These are phyloP conservation scores for Nysson spinosus DNA, from an alignment of 2,888 invertebrate species.

Conservation along the genomic window DNA sequence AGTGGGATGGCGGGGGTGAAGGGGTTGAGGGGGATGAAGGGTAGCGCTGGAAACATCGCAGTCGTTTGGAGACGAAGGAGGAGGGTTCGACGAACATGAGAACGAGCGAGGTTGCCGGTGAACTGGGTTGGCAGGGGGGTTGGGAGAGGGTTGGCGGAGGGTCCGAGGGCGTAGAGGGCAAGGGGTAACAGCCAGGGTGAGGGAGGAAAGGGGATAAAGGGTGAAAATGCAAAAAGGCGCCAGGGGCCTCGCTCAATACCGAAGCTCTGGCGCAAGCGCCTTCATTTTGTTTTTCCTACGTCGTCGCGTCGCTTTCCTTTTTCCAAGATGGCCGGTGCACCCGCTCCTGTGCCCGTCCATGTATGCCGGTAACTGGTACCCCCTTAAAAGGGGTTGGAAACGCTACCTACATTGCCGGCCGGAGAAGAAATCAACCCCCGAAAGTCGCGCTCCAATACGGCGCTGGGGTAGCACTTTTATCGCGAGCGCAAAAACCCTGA, in stretches of 20 bases:
- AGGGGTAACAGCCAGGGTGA: slow-evolving; percentile 36
- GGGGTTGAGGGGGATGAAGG: slow-evolving; percentile 46
- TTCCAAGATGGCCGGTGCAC: slow-evolving; percentile 75
- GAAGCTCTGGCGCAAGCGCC: slow-evolving; percentile 76
- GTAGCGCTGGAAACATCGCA: slow-evolving; percentile 44
- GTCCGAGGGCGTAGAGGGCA: slow-evolving; percentile 37
- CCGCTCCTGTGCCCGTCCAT: no score
- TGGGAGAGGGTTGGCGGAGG: slow-evolving; percentile 32
- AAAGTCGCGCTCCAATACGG: slow-evolving; percentile 59
- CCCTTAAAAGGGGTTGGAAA: slow-evolving; percentile 13
- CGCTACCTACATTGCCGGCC: slow-evolving; percentile 67
- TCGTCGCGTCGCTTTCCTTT: slow-evolving; percentile 70
- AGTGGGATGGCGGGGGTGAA: slow-evolving; percentile 44
- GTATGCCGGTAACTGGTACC: slow-evolving; percentile 55
- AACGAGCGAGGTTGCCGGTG: slow-evolving; percentile 48
- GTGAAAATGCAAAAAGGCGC: slow-evolving; percentile 75
- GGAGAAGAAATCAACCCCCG: slow-evolving; percentile 44
- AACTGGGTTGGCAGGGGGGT: slow-evolving; percentile 39
- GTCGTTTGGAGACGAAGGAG: slow-evolving; percentile 35
- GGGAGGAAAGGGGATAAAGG: slow-evolving; percentile 60
- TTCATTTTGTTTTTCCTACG: slow-evolving; percentile 77
- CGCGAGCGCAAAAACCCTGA: background rate
- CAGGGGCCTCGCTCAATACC: slow-evolving; percentile 76
- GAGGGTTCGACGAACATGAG: slow-evolving; percentile 38
- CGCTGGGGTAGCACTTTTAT: slow-evolving; percentile 55